phyloP scores from a whole-genome alignment of 1,140 invertebrate genomes.

The Ladona fulva region DNA sequence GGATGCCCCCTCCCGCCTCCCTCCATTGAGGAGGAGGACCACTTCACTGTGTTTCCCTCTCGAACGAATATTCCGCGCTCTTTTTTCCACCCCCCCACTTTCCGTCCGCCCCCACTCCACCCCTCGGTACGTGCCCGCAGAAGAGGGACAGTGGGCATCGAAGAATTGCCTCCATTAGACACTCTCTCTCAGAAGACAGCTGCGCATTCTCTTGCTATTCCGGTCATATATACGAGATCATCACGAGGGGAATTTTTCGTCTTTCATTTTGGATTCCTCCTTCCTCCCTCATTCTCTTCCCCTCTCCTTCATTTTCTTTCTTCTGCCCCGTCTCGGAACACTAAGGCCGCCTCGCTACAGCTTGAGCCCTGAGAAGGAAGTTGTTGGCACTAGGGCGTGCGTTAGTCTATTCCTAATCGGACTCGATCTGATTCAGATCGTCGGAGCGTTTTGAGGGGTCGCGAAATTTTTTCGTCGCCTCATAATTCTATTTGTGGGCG shows the following conservation, averaged over 20 bases:
- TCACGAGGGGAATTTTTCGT: not conserved
- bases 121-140: not conserved
- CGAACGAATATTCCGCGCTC: not conserved
- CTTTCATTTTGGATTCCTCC: not conserved
- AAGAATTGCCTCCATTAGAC: not conserved
- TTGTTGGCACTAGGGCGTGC: too few relatives aligned
- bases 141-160: not conserved
- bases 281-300: not conserved
- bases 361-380: too few relatives aligned
- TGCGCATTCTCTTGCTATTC: not conserved
- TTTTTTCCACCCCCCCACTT: not conserved
- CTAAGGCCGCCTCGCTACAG: not conserved
- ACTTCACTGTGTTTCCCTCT: too few relatives aligned
- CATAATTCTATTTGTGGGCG: too few relatives aligned
- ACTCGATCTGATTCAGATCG: too few relatives aligned
- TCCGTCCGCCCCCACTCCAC: not conserved
- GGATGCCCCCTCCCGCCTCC: too few relatives aligned
- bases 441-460: too few relatives aligned
- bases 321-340: not conserved
- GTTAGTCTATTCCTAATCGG: too few relatives aligned
- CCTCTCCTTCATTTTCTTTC: not conserved
- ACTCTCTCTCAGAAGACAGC: not conserved
- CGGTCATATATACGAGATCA: not conserved
- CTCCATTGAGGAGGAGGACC: too few relatives aligned
- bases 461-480: too few relatives aligned